Evolutionary conservation across 2,888 invertebrate species (phyloP), one percentile per base, ranked within the genome.

Genomic region (Drosophila nigricruria): DNA sequence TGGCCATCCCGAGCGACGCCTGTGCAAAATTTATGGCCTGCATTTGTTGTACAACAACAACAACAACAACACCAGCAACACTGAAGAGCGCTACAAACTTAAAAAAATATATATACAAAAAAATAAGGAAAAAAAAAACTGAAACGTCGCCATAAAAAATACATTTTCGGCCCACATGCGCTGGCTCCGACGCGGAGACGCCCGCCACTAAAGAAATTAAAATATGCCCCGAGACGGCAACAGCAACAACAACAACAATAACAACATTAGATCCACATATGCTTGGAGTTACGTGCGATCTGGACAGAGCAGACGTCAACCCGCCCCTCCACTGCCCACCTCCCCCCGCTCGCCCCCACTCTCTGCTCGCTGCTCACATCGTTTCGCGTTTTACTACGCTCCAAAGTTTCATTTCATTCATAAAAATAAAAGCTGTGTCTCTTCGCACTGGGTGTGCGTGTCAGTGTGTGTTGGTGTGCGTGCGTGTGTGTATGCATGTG

Each of bases 331-430:
- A 1, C 59, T 14, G 23, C 12, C n/a, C 25, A n/a, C 18, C n/a
- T 10, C 10, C 32, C 25, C 23, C 47, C 18, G 6, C 42, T 50
- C 45, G 5, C 1, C 27, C 10, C 47, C 30, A 32, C 38, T 58
- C 27, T 6, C 32, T 30, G 25, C 50, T 14, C 23, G 45, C 38
- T 54, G 9, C 52, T 49, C 30, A 18, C 10, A 60, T 56, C 72
- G 80, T 61, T 66, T 64, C 69, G 78, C 67, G 67, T 79, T 90
- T 82, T 88, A 86, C 86, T 88, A 86, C 86, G 86, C 79, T 81
- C 76, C 78, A 86, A 78, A 78, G 88, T 81, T 86, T 88, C 81
- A 81, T 81, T 90, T 90, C 90, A 90, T 90, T 90, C 90, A 90
- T 88, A 91, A 91, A 89, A 86, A 84, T 74, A 53, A 70, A 70